Evolutionary conservation across 1,140 invertebrate species (phyloP), one percentile per base, ranked within the genome.

Genomic region (Whitmania pigra): DNA sequence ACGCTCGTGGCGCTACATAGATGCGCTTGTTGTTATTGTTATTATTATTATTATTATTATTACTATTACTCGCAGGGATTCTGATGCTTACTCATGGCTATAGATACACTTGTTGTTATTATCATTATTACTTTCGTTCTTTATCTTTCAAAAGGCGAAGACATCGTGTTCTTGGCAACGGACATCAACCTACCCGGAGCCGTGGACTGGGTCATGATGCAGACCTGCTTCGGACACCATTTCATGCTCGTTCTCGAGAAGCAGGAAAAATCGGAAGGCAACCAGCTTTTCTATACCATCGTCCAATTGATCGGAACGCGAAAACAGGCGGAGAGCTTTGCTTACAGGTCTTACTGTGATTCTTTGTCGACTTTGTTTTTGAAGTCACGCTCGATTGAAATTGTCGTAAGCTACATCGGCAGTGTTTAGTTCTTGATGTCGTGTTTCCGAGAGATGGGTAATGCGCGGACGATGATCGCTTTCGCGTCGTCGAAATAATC

Each of bases 181-280:
- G 97, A 99, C 83, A 99, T 99, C 69, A 99, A 98, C 84, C 86
- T 99, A 74, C 94, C 95, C 67, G 97, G 97, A 73, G 97, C 96
- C 72, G 97, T 99, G 2, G 97, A 99, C 81, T 99, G 97, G 97
- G 97, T 99, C 0, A 99, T 99, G 96, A 98, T 99, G 94, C 96
- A 99, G 81, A 95, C 93, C 15, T 99, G 96, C 83, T 99, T 97
- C 82, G 92, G 92, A 71, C 93, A 97, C 80, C 91, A 98, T 83
- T 99, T 99, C 81, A 99, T 99, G 95, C 85, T 99, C 72, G 94
- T 99, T 22, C 85, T 99, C 36, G 96, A 99, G 83, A 99, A 99
- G 82, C 96, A 99, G 84, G 95, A 85, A 71, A 73, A 75, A 31
- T 71, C 73, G 9, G 74, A 76, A 68, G 70, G 76, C 22, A 71